Conservation (phyloP, 1,140 invertebrate genomes). For the Plectrocnemia conspersa region DNA sequence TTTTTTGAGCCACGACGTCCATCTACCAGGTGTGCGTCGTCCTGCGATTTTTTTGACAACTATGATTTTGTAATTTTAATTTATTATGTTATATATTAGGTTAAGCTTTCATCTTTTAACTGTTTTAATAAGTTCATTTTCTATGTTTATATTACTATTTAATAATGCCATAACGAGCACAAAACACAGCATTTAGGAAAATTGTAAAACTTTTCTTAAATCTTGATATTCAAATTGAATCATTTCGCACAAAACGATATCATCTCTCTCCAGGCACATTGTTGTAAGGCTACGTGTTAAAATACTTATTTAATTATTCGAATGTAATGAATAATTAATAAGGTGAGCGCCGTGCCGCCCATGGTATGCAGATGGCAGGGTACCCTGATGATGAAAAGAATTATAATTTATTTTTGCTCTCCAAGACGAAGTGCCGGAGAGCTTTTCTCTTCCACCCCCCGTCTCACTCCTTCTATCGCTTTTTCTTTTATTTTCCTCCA, state of each 20-base stretch:
- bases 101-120: no score
- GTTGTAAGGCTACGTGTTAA: not conserved
- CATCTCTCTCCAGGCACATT: no score
- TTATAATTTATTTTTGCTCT: conserved; percentile 38
- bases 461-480: conserved; percentile 31
- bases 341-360: conserved; percentile 24
- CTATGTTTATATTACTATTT: no score
- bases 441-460: conserved; percentile 30
- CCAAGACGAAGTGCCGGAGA: conserved; percentile 36
- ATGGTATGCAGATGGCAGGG: conserved; percentile 36
- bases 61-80: not conserved
- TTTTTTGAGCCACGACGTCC: no score
- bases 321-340: conserved; percentile 22
- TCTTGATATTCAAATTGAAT: no score
- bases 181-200: no score
- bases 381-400: conserved; percentile 37
- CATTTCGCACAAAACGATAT: no score
- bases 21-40: no score
- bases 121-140: no score
- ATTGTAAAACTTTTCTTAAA: no score
- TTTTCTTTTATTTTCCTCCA: conserved; percentile 36
- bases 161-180: no score
- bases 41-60: not conserved
- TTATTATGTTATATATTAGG: no score
- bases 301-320: conserved; percentile 17